Conservation (phyloP, 2,797 vertebrate species). For the Pseudomugil tenellus region DNA sequence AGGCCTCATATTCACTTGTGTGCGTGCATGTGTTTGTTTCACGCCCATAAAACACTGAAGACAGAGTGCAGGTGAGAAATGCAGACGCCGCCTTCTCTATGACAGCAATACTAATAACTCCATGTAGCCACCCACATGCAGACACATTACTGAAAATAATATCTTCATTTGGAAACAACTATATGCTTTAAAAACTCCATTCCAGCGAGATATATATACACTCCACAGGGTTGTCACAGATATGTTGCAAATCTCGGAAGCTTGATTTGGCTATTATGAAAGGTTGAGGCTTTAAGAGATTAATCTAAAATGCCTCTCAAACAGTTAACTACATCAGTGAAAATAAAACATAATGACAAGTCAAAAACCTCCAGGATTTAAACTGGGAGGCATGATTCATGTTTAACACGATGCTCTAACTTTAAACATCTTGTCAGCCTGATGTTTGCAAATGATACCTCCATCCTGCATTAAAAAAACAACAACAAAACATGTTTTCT, state of each 20-base stretch:
- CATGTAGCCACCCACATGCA: conserved; percentile 12
- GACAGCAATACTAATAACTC: neutral
- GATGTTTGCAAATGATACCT: neutral
- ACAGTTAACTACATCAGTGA: neutral
- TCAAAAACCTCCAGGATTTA: too few relatives aligned
- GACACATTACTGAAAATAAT: neutral
- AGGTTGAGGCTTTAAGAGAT: neutral
- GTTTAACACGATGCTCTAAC: too few relatives aligned
- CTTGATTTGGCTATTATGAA: neutral
- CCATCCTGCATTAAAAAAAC: neutral
- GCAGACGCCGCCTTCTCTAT: neutral
- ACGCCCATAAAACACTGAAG: neutral
- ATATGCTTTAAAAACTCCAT: neutral
- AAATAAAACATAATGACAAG: neutral
- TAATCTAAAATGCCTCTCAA: neutral
- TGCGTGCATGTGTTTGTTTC: neutral
- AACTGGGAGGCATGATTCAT: too few relatives aligned
- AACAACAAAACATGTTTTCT: neutral
- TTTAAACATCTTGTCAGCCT: neutral
- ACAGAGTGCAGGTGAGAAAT: conserved; percentile 1
- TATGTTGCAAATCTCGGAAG: neutral
- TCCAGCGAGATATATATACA: too few relatives aligned
- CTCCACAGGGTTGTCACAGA: neutral
- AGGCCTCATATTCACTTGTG: neutral
- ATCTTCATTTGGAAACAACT: neutral